Conservation (phyloP, 1,140 invertebrate genomes). For the Oscheius sp. region DNA sequence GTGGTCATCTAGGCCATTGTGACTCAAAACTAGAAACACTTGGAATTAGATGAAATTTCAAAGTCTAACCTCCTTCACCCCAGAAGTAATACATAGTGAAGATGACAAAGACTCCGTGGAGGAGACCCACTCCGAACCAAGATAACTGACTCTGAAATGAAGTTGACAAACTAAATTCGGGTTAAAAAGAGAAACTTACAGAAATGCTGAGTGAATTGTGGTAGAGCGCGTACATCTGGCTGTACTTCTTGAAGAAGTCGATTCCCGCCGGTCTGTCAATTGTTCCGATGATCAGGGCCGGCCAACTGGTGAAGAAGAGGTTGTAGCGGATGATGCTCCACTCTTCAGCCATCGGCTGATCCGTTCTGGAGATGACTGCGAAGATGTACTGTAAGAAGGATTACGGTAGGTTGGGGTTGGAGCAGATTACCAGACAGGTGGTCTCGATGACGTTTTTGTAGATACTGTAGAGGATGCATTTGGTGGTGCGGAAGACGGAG, state of each 20-base stretch:
- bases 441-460: constrained; percentile 88
- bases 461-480: constrained; percentile 96
- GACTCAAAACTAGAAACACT: neutral
- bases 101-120: constrained; percentile 87
- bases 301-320: constrained; percentile 64
- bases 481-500: constrained; percentile 94
- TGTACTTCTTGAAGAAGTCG: constrained; percentile 83
- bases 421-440: constrained; percentile 70
- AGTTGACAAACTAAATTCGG: constrained; percentile 73
- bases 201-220: constrained; percentile 68
- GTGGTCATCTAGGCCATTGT: constrained; percentile 73
- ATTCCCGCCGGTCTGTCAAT: constrained; percentile 90
- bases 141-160: neutral
- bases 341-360: constrained; percentile 88
- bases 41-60: no score
- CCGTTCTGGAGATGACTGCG: constrained; percentile 90
- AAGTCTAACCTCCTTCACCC: neutral
- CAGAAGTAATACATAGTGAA: constrained; percentile 82
- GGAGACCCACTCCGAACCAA: constrained; percentile 86
- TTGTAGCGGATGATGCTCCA: neutral
- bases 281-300: constrained; percentile 85
- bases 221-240: constrained; percentile 81
- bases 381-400: constrained; percentile 75
- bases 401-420: constrained; percentile 66
- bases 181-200: constrained; percentile 50